phyloP scores from a whole-genome alignment of 2,888 invertebrate genomes.

The Mechanitis mazaeus region DNA sequence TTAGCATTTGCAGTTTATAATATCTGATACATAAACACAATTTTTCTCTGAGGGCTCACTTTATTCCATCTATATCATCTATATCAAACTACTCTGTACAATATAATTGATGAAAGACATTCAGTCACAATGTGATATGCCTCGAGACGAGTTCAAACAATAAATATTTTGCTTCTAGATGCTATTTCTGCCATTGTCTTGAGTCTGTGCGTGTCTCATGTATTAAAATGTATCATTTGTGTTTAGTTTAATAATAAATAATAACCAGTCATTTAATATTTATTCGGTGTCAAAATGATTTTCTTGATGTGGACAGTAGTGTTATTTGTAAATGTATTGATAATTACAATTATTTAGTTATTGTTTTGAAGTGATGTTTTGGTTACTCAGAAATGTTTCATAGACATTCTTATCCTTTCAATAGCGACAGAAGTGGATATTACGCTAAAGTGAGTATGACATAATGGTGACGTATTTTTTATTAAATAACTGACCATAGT shows the following conservation, averaged over 20 bases:
- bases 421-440: slow-evolving; percentile 24
- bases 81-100: slow-evolving; percentile 26
- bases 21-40: too few relatives aligned
- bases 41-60: too few relatives aligned
- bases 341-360: too few relatives aligned
- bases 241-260: too few relatives aligned
- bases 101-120: slow-evolving; percentile 36
- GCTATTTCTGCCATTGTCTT: slow-evolving; percentile 17
- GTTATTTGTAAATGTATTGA: neutral
- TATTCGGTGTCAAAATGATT: neutral
- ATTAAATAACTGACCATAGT: too few relatives aligned
- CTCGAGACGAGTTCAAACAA: slow-evolving; percentile 29
- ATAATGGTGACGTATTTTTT: too few relatives aligned
- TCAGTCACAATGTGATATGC: slow-evolving; percentile 36
- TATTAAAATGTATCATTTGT: too few relatives aligned
- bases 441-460: slow-evolving; percentile 28
- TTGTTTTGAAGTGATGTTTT: slow-evolving; percentile 2
- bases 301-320: neutral
- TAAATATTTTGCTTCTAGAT: slow-evolving; percentile 19
- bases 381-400: slow-evolving; percentile 25
- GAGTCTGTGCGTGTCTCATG: neutral
- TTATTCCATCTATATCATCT: slow-evolving; percentile 10
- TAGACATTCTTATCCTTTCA: slow-evolving; percentile 22
- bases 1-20: too few relatives aligned
- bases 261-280: too few relatives aligned